These are phyloP conservation scores for Perodicticus potto DNA, from an alignment of 2,797 vertebrate genomes.

Conservation along the genomic window DNA sequence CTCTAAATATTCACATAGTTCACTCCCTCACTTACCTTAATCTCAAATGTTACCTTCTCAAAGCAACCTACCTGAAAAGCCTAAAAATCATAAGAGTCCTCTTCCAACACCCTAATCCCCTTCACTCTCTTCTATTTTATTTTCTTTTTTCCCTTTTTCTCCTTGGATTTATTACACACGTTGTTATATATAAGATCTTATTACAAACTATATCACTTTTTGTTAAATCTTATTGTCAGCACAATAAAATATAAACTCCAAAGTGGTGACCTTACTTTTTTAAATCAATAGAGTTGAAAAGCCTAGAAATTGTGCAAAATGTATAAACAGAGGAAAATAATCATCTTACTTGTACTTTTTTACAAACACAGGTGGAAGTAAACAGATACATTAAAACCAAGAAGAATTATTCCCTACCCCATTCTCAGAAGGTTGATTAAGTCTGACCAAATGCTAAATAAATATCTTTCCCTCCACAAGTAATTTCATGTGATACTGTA, in stretches of 20 bases:
- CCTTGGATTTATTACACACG: background rate
- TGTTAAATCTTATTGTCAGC: background rate
- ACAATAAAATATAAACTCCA: background rate
- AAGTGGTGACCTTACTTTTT: background rate
- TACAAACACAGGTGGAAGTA: background rate
- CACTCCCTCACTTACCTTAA: constrained; percentile 22
- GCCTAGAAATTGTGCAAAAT: background rate
- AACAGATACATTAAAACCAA: background rate
- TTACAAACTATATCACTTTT: background rate
- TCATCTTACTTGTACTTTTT: constrained; percentile 6
- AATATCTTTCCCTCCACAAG: background rate
- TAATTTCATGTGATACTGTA: background rate
- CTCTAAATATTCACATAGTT: background rate
- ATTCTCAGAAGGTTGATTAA: background rate
- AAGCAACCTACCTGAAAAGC: background rate
- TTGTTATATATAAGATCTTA: background rate
- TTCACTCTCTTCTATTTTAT: background rate
- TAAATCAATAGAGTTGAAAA: background rate
- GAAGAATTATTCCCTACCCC: background rate
- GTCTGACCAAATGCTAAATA: background rate
- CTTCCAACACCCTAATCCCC: background rate
- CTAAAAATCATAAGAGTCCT: constrained; percentile 44
- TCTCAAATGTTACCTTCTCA: constrained; percentile 11
- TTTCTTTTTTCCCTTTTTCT: background rate
- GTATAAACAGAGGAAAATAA: background rate